phyloP scores from a whole-genome alignment of 2,888 invertebrate species.

The Smittia sp. region DNA sequence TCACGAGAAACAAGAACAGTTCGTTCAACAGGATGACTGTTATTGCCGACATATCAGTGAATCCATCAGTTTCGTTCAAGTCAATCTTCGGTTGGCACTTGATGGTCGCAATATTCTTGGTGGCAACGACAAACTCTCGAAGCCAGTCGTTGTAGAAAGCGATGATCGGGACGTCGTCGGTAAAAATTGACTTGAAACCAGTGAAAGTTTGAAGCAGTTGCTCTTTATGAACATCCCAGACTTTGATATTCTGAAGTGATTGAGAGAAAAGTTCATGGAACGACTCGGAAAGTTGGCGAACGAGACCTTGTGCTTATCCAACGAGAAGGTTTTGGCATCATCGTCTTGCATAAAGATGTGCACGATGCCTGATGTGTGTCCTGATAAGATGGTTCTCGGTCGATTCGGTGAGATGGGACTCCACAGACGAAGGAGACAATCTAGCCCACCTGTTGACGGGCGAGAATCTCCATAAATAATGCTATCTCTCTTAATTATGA shows the following conservation, averaged over 20 bases:
- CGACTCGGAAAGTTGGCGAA: background rate
- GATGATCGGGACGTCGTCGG: slow-evolving; percentile 60
- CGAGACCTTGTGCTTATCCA: slow-evolving; percentile 63
- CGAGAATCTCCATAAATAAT: background rate
- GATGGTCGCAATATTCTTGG: slow-evolving; percentile 63
- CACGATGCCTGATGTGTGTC: slow-evolving; percentile 66
- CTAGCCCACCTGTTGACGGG: slow-evolving; percentile 65
- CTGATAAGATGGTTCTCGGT: slow-evolving; percentile 59
- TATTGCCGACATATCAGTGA: slow-evolving; percentile 67
- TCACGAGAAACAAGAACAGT: slow-evolving; percentile 70
- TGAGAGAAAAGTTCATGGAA: background rate
- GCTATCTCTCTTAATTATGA: background rate
- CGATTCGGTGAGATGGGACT: slow-evolving; percentile 72
- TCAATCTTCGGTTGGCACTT: slow-evolving; percentile 65
- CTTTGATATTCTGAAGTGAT: slow-evolving; percentile 57
- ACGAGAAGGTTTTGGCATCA: slow-evolving; percentile 66
- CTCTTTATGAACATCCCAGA: slow-evolving; percentile 71
- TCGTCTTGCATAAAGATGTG: slow-evolving; percentile 65
- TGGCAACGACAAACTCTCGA: slow-evolving; percentile 65
- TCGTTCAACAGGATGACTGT: slow-evolving; percentile 67
- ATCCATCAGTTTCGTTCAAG: slow-evolving; percentile 68
- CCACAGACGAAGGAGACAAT: slow-evolving; percentile 74
- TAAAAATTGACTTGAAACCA: slow-evolving; percentile 61
- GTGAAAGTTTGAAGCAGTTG: slow-evolving; percentile 66
- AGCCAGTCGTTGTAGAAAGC: slow-evolving; percentile 65